Evolutionary conservation across 2,797 vertebrate species (phyloP).

Genomic region (Karalla daura): DNA sequence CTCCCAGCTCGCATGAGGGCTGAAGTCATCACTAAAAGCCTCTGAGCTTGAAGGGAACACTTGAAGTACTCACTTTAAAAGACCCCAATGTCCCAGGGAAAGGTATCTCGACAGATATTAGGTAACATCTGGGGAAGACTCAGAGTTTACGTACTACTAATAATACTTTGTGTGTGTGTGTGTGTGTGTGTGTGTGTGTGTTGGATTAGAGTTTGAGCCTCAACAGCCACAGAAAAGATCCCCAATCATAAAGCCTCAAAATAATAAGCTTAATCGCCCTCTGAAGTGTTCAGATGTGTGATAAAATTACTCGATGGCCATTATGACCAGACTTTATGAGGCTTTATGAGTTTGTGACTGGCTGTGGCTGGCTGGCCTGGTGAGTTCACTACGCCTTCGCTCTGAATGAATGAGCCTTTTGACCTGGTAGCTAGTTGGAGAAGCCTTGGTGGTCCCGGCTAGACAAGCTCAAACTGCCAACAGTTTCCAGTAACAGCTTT

Average conservation of each 20-base stretch:
- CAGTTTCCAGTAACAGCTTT: conserved; percentile 72
- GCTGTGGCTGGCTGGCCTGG: conserved; percentile 19
- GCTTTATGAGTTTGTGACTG: conserved; percentile 26
- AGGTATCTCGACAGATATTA: not conserved
- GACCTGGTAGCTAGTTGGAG: conserved; percentile 58
- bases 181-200: not conserved
- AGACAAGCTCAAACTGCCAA: conserved; percentile 66
- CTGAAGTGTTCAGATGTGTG: conserved; percentile 42
- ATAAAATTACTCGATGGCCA: conserved; percentile 43
- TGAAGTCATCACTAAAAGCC: conserved; percentile 60
- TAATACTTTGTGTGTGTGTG: not conserved
- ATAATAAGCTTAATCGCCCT: conserved; percentile 45
- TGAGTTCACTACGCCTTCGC: conserved; percentile 41
- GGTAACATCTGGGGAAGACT: conserved; percentile 15
- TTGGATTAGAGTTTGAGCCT: conserved; percentile 39
- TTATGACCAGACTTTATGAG: conserved; percentile 28
- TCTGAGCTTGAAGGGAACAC: not conserved
- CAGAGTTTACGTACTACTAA: too few relatives aligned
- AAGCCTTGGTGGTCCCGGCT: conserved; percentile 69
- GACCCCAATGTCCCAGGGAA: not conserved
- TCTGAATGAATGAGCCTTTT: conserved; percentile 69
- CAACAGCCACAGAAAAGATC: conserved; percentile 31
- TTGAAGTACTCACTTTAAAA: conserved; percentile 1
- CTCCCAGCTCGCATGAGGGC: conserved; percentile 53
- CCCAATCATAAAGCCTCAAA: conserved; percentile 34